These are phyloP conservation scores for Notocelia uddmanniana DNA, from an alignment of 2,888 invertebrate species.

Conservation along the genomic window DNA sequence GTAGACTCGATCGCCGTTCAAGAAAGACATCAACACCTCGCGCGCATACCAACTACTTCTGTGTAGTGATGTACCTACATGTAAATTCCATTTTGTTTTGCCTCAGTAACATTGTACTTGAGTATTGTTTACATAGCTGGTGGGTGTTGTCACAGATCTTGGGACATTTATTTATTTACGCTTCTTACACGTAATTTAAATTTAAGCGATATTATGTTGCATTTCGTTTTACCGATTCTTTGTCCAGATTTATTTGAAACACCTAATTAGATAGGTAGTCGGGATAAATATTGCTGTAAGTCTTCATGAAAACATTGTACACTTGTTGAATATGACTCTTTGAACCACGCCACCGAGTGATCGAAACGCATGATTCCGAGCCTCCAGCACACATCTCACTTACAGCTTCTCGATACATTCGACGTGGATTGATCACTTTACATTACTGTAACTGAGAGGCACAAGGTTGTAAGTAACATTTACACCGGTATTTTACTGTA, in stretches of 20 bases:
- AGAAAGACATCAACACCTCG: slow-evolving; percentile 18
- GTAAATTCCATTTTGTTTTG: slow-evolving; percentile 27
- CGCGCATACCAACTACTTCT: slow-evolving; percentile 10
- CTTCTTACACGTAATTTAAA: slow-evolving; percentile 23
- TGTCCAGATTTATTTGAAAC: slow-evolving; percentile 49
- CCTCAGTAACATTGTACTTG: slow-evolving; percentile 2
- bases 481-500: slow-evolving; percentile 29
- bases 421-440: slow-evolving; percentile 76
- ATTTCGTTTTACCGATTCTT: slow-evolving; percentile 49
- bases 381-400: slow-evolving; percentile 85
- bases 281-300: slow-evolving; percentile 61
- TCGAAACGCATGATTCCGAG: slow-evolving; percentile 84
- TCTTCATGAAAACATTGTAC: slow-evolving; percentile 76
- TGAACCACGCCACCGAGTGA: slow-evolving; percentile 86
- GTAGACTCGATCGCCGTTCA: slow-evolving; percentile 48
- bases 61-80: slow-evolving; percentile 23
- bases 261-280: slow-evolving; percentile 56
- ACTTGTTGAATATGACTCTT: slow-evolving; percentile 80
- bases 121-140: slow-evolving; percentile 12
- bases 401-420: slow-evolving; percentile 84
- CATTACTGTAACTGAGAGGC: slow-evolving; percentile 81
- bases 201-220: slow-evolving; percentile 44
- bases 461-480: slow-evolving; percentile 71
- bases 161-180: slow-evolving; percentile 19
- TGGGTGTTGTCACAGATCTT: slow-evolving; percentile 13